These are phyloP conservation scores for Dicrurus megarhynchus DNA, from an alignment of 2,113 vertebrate genomes.

Conservation along the genomic window DNA sequence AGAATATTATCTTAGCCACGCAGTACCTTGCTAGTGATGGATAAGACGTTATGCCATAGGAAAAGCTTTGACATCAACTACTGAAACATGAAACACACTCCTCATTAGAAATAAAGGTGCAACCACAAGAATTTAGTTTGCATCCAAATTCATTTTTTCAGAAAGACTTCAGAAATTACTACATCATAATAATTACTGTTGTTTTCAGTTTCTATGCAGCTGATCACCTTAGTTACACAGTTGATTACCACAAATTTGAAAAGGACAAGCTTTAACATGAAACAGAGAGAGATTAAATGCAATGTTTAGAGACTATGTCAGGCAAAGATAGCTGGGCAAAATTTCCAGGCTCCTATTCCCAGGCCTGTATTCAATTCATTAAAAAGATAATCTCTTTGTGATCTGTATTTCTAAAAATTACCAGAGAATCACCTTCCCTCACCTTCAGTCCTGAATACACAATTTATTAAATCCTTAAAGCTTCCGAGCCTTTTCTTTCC, in stretches of 20 bases:
- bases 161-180: background rate
- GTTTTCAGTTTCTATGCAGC: background rate
- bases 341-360: background rate
- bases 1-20: background rate
- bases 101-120: background rate
- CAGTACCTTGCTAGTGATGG: background rate
- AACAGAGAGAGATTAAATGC: background rate
- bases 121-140: background rate
- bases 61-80: background rate
- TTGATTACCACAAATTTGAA: background rate
- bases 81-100: background rate
- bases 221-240: background rate
- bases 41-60: background rate
- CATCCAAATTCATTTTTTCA: background rate
- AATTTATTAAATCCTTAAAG: background rate
- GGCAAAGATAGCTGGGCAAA: background rate
- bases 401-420: background rate
- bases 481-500: background rate
- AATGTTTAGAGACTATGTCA: background rate
- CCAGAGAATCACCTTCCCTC: background rate
- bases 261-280: background rate
- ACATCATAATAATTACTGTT: background rate
- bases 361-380: background rate
- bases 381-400: background rate
- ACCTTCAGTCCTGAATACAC: background rate